Evolutionary conservation across 2,113 vertebrate genomes (phyloP), one percentile per base, ranked within the genome.

Genomic region (Atherinomorus stipes): DNA sequence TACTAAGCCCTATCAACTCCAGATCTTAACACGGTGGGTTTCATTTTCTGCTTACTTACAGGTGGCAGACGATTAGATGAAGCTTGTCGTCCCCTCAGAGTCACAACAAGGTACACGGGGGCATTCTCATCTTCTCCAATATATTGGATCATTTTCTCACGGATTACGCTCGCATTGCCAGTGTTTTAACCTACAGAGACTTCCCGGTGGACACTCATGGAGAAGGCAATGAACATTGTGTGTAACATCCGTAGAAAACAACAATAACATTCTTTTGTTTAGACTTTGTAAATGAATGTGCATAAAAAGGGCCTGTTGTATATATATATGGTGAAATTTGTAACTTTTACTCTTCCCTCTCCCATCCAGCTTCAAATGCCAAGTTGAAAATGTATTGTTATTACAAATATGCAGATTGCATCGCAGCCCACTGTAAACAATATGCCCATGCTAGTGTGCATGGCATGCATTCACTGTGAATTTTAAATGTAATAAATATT

Each of bases 401-500:
- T 74, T 40, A 59, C 28, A 62, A 80, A 50, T 72, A 50, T 71
- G 61, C 66, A 63, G 78, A 62, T 75, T 79, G n/a, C 38, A 31
- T 61, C 64, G 69, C 53, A 73, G 61, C 60, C 53, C 12, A 40
- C 64, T 73, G 71, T 53, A 67, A 42, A 82, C 51, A 53, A 40
- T 37, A 65, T 45, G 71, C 50, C 54, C n/a, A 59, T 84, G 81
- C 73, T 76, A 76, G 23, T 78, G 74, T 83, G 83, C 79, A 85
- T 90, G 85, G 77, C 51, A 56, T 23, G 28, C 42, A 77, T n/a
- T 71, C 56, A 76, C 64, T 84, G 73, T 85, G 66, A 76, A 61
- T 70, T 83, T 64, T 22, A 75, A 81, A 81, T 86, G 74, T 76
- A 44, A 89, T 82, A 57, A 88, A 87, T 2, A 74, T 90, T 80